Percentiles rank a stretch among this genome's conserved stretches.
Conservation (phyloP, 2,113 vertebrate species). For the Gracilinanus agilis region DNA sequence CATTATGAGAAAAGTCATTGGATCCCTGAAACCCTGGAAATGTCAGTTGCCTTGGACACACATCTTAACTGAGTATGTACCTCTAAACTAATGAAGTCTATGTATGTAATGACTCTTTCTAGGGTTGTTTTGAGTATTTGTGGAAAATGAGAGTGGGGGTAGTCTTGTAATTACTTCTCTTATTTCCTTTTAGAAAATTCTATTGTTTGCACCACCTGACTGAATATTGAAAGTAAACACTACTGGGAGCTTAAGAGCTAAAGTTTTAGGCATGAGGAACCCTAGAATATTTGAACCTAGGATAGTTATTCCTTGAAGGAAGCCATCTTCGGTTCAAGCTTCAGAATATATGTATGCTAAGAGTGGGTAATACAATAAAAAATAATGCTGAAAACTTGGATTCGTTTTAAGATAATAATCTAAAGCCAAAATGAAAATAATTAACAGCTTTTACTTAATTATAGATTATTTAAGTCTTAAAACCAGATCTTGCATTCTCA, state of each 20-base stretch:
- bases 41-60: neutral
- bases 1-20: neutral
- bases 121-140: neutral
- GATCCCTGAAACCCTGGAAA: neutral
- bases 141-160: neutral
- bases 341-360: neutral
- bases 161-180: neutral
- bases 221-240: neutral
- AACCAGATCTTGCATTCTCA: no score
- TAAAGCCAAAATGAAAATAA: neutral
- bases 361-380: neutral
- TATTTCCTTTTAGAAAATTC: neutral
- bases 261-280: neutral
- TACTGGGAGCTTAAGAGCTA: neutral
- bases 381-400: neutral
- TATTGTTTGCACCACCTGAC: neutral
- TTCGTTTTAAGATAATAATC: neutral
- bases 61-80: neutral
- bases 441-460: neutral
- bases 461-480: no score
- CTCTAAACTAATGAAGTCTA: neutral
- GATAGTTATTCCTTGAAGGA: neutral
- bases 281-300: neutral
- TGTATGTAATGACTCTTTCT: neutral
- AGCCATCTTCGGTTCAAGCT: neutral